phyloP scores from a whole-genome alignment of 2,888 invertebrate genomes.

The Parelbella ahira region DNA sequence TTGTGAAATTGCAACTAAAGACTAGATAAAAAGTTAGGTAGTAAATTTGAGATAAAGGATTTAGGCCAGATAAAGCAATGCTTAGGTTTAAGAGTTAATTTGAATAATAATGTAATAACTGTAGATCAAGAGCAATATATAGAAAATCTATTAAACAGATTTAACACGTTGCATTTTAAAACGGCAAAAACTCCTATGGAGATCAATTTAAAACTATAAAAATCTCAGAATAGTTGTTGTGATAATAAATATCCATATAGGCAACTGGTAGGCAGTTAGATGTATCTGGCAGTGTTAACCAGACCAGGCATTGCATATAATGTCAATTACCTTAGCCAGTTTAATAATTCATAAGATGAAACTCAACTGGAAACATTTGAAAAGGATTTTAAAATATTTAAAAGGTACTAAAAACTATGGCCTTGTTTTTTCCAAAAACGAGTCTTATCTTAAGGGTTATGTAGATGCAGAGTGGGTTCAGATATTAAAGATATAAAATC shows the following conservation, averaged over 20 bases:
- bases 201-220: conserved; percentile 27
- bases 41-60: conserved; percentile 30
- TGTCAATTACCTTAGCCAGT: conserved; percentile 20
- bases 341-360: conserved; percentile 20
- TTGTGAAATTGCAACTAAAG: no score
- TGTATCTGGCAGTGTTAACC: conserved; percentile 20
- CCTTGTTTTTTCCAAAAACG: conserved; percentile 5
- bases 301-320: conserved; percentile 16
- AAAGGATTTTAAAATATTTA: conserved; percentile 10
- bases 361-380: conserved; percentile 19
- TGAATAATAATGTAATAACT: conserved; percentile 8
- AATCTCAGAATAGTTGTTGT: conserved; percentile 24
- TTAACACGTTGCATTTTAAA: conserved; percentile 27
- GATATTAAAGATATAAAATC: conserved; percentile 24
- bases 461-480: conserved; percentile 1
- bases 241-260: conserved; percentile 26
- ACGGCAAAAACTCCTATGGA: conserved; percentile 28
- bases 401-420: conserved; percentile 4
- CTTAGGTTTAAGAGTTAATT: conserved; percentile 26
- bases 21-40: conserved; percentile 23
- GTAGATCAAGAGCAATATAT: conserved; percentile 27
- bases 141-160: conserved; percentile 25
- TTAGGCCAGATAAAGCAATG: conserved; percentile 30
- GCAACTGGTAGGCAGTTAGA: conserved; percentile 30
- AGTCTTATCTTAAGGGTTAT: neutral